Conservation (phyloP, 2,888 invertebrate genomes). For the Stomorhina lunata region DNA sequence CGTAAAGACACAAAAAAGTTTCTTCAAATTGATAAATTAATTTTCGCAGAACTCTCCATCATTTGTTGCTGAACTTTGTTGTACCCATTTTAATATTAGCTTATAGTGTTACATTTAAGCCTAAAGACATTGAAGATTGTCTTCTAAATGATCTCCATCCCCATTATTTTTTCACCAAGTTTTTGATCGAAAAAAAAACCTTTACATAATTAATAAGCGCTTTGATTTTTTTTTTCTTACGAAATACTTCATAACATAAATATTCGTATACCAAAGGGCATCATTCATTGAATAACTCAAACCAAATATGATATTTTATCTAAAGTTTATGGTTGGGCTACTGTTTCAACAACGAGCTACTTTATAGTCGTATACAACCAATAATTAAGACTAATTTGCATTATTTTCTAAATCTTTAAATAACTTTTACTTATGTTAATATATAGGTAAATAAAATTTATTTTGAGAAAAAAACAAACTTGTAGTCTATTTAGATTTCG, state of each 20-base stretch:
- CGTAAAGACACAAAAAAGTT: constrained; percentile 7
- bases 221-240: constrained; percentile 1
- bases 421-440: constrained; percentile 38
- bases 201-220: constrained; percentile 54
- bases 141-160: constrained; percentile 8
- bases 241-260: constrained; percentile 3
- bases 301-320: neutral
- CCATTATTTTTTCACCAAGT: neutral
- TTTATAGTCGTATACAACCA: neutral
- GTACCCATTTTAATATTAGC: constrained; percentile 24
- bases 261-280: constrained; percentile 15
- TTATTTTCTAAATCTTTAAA: constrained; percentile 9
- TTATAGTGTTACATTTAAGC: constrained; percentile 51
- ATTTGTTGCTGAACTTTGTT: constrained; percentile 11
- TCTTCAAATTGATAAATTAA: constrained; percentile 6
- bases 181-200: neutral
- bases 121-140: constrained; percentile 45
- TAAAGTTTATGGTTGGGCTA: neutral
- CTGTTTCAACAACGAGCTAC: neutral
- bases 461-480: neutral
- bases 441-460: neutral
- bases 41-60: constrained; percentile 38
- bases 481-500: neutral
- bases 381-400: constrained; percentile 26
- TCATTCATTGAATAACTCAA: neutral